A percentile compares a stretch with the other conserved stretches of the same genome.
phyloP scores from a whole-genome alignment of 2,888 invertebrate species.

The Archips xylosteana region DNA sequence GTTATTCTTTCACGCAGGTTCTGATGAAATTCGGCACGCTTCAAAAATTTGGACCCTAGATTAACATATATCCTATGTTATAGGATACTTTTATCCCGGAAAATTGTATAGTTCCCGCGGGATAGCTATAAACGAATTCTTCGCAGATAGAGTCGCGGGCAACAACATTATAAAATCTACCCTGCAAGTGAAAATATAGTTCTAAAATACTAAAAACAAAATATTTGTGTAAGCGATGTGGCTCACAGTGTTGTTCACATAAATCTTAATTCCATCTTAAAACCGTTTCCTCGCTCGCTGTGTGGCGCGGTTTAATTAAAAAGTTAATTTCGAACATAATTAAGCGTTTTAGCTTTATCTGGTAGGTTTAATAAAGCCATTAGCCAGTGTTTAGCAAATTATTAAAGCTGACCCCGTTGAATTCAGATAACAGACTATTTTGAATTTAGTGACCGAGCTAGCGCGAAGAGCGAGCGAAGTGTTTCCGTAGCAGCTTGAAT shows the following conservation, averaged over 20 bases:
- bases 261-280: constrained; percentile 27
- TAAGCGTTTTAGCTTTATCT: constrained; percentile 39
- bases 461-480: too few relatives aligned
- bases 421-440: neutral
- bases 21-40: too few relatives aligned
- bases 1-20: too few relatives aligned
- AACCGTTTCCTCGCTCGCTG: constrained; percentile 27
- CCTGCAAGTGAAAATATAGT: neutral
- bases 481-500: too few relatives aligned
- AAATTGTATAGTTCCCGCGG: too few relatives aligned
- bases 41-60: too few relatives aligned
- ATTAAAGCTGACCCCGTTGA: neutral
- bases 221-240: neutral
- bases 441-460: neutral
- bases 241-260: constrained; percentile 8
- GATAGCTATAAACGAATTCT: too few relatives aligned
- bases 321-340: constrained; percentile 42
- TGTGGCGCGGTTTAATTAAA: constrained; percentile 36
- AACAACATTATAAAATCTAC: neutral
- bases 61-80: too few relatives aligned
- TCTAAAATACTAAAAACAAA: neutral
- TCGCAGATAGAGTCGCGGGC: too few relatives aligned
- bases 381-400: constrained; percentile 22
- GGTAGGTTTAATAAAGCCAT: constrained; percentile 27
- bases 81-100: too few relatives aligned